These are phyloP conservation scores for Addax nasomaculatus DNA, from an alignment of 2,113 vertebrate genomes.

Conservation along the genomic window DNA sequence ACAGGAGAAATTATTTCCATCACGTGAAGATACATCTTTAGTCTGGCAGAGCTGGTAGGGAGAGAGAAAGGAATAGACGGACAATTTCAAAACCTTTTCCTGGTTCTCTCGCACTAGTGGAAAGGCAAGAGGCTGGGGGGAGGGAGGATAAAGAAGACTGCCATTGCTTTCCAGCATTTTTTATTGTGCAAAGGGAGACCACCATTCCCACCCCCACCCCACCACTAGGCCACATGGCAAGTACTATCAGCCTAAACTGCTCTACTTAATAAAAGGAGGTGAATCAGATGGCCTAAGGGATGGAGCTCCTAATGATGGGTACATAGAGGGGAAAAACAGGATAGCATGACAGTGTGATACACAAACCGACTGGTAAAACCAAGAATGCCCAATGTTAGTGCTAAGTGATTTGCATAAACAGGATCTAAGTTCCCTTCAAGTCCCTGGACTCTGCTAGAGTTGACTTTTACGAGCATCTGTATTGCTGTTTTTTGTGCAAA, in stretches of 20 bases:
- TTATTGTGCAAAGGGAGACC: background rate
- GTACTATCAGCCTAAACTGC: background rate
- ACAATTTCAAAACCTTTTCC: background rate
- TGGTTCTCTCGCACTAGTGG: background rate
- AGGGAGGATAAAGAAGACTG: background rate
- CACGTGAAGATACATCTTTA: background rate
- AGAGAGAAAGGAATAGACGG: background rate
- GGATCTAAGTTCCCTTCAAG: background rate
- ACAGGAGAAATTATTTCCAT: background rate
- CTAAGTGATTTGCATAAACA: background rate
- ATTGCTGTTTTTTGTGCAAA: background rate
- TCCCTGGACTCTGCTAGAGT: background rate
- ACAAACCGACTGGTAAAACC: background rate
- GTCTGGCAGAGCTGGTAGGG: background rate
- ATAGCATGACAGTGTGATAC: rapidly evolving
- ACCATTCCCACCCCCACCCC: background rate
- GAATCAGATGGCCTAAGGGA: too few species aligned
- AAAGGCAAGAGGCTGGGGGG: background rate
- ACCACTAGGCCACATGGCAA: background rate
- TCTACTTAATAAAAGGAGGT: background rate
- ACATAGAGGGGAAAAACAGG: background rate
- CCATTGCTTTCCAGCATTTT: background rate
- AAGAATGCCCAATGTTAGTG: background rate
- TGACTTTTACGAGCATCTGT: background rate
- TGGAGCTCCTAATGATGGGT: background rate